phyloP scores from a whole-genome alignment of 1,140 invertebrate genomes.

The Neodiprion virginianus region DNA sequence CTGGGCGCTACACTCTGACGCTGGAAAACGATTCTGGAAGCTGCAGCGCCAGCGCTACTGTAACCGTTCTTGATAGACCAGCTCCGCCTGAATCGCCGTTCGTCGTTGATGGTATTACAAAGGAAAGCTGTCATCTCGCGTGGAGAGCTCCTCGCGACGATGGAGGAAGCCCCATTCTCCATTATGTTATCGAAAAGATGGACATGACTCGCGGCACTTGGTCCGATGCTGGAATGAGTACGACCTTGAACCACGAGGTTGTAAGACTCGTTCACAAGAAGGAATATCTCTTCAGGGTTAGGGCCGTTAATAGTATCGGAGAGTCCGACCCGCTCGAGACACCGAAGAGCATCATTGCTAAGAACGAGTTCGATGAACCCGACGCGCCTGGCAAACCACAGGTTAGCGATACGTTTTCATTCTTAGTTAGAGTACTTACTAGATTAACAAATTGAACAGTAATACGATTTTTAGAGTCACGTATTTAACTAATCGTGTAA shows the following conservation, averaged over 20 bases:
- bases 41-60: slow-evolving; percentile 80
- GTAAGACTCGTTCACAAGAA: slow-evolving; percentile 89
- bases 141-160: slow-evolving; percentile 88
- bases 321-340: slow-evolving; percentile 91
- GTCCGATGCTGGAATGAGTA: slow-evolving; percentile 91
- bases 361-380: slow-evolving; percentile 94
- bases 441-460: no score
- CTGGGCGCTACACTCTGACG: slow-evolving; percentile 84
- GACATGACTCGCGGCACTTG: slow-evolving; percentile 93
- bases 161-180: slow-evolving; percentile 92
- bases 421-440: no score
- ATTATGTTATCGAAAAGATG: slow-evolving; percentile 98
- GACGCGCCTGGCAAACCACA: slow-evolving; percentile 88
- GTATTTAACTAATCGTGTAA: no score
- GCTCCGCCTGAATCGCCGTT: slow-evolving; percentile 87
- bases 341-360: slow-evolving; percentile 87
- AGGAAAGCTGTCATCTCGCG: slow-evolving; percentile 85
- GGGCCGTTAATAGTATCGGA: slow-evolving; percentile 94
- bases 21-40: slow-evolving; percentile 86
- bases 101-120: slow-evolving; percentile 83
- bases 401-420: slow-evolving; percentile 34
- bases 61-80: slow-evolving; percentile 90
- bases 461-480: no score
- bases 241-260: slow-evolving; percentile 82
- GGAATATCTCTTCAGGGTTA: slow-evolving; percentile 90